phyloP scores from a whole-genome alignment of 1,140 invertebrate genomes.

The Drosophila mauritiana region DNA sequence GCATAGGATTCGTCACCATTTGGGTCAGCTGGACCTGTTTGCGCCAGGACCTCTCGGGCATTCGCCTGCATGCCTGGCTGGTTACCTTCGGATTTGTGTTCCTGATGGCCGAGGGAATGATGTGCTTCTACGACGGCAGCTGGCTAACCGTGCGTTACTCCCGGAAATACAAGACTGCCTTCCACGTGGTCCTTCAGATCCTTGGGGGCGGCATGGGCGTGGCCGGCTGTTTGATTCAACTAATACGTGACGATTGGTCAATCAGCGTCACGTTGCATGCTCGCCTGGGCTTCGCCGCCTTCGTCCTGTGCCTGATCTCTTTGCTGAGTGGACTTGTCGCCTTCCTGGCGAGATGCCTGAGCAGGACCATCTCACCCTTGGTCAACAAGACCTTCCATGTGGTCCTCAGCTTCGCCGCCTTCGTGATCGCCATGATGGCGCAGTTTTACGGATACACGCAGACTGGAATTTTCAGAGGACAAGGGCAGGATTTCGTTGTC shows the following conservation, averaged over 20 bases:
- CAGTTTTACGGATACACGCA: conserved; percentile 69
- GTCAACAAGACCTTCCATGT: conserved; percentile 71
- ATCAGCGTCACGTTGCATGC: conserved; percentile 59
- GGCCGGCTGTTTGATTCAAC: conserved; percentile 64
- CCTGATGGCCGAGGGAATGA: conserved; percentile 74
- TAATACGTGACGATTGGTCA: conserved; percentile 60
- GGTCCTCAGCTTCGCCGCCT: conserved; percentile 60
- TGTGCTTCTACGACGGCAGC: conserved; percentile 74
- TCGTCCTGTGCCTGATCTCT: conserved; percentile 65
- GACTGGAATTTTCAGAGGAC: conserved; percentile 51
- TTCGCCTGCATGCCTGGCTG: conserved; percentile 70
- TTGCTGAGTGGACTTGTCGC: conserved; percentile 61
- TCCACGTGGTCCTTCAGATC: conserved; percentile 67
- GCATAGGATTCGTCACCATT: conserved; percentile 79
- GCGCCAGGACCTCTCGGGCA: conserved; percentile 51
- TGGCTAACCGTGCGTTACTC: conserved; percentile 54
- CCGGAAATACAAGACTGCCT: conserved; percentile 58
- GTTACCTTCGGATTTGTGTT: conserved; percentile 72
- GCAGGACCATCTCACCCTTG: conserved; percentile 40
- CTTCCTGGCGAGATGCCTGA: conserved; percentile 39
- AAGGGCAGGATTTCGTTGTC: conserved; percentile 61
- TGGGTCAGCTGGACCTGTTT: conserved; percentile 79
- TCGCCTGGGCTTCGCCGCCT: conserved; percentile 65
- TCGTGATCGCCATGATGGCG: conserved; percentile 67
- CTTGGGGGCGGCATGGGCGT: conserved; percentile 71